Conservation (phyloP, 2,113 vertebrate species). For the Oxygymnocypris stewartii region DNA sequence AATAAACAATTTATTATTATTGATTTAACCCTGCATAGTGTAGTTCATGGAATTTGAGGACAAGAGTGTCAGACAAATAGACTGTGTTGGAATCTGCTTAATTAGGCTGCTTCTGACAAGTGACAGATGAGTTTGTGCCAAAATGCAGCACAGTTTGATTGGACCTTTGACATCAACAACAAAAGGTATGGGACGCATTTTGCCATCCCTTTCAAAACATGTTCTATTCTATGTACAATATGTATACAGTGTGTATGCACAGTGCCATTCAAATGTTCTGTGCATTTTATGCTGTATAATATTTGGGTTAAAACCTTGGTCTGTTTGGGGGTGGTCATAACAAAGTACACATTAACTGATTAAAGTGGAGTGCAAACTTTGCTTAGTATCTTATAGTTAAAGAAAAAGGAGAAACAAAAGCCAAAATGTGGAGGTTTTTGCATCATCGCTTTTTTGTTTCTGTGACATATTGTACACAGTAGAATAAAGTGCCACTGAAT, state of each 20-base stretch:
- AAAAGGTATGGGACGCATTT: not conserved
- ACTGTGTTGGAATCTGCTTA: not conserved
- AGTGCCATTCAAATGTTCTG: no score
- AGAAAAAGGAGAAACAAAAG: not conserved
- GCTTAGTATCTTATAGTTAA: not conserved
- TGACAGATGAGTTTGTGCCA: not conserved
- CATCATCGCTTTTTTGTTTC: not conserved
- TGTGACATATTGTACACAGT: not conserved
- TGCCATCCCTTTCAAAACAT: not conserved
- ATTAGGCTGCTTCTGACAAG: conserved; percentile 1
- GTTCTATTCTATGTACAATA: not conserved
- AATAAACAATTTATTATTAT: not conserved
- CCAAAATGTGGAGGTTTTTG: not conserved
- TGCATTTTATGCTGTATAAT: no score
- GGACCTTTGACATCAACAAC: not conserved
- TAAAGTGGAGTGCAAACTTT: not conserved
- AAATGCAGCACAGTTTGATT: not conserved
- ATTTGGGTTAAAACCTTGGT: no score
- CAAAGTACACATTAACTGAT: not conserved
- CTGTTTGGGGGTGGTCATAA: no score
- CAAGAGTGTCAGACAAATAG: not conserved
- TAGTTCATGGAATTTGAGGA: not conserved
- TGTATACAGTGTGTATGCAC: not conserved
- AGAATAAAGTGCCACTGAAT: conserved; percentile 28
- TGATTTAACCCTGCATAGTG: not conserved